A percentile compares a stretch with the other conserved stretches of the same genome.
These are phyloP conservation scores for Ictalurus punctatus DNA, from an alignment of 2,113 vertebrate genomes.

Conservation along the genomic window DNA sequence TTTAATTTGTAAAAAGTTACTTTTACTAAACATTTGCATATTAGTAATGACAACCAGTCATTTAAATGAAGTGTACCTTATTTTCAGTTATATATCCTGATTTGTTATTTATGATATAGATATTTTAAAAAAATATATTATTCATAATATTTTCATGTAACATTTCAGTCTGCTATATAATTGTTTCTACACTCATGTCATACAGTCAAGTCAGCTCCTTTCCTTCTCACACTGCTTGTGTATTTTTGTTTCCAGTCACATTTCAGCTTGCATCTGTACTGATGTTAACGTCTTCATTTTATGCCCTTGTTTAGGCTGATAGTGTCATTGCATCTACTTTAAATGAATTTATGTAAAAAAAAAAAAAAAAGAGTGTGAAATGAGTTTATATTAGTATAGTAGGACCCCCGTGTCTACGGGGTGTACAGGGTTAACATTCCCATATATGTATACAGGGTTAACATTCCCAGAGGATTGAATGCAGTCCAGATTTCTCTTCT, in stretches of 20 bases:
- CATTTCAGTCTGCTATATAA: neutral
- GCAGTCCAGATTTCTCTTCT: neutral
- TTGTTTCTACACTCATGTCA: neutral
- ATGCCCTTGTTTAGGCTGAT: neutral
- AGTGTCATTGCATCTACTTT: neutral
- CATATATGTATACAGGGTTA: neutral
- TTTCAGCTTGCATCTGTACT: neutral
- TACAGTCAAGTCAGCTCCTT: neutral
- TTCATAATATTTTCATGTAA: neutral
- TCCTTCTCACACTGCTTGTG: neutral
- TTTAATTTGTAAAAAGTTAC: neutral
- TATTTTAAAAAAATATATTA: neutral
- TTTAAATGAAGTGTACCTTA: neutral
- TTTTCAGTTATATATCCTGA: neutral
- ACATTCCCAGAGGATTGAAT: neutral
- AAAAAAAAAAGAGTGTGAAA: too few relatives aligned
- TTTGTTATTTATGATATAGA: neutral
- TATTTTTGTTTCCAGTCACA: neutral
- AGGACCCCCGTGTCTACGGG: too few relatives aligned
- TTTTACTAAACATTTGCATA: neutral
- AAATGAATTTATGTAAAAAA: neutral
- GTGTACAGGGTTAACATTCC: neutral
- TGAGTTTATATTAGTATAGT: too few relatives aligned
- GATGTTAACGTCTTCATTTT: neutral
- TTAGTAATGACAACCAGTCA: neutral